Evolutionary conservation across 2,888 invertebrate species (phyloP), one percentile per base, ranked within the genome.

Genomic region (Amphipoea lucens): DNA sequence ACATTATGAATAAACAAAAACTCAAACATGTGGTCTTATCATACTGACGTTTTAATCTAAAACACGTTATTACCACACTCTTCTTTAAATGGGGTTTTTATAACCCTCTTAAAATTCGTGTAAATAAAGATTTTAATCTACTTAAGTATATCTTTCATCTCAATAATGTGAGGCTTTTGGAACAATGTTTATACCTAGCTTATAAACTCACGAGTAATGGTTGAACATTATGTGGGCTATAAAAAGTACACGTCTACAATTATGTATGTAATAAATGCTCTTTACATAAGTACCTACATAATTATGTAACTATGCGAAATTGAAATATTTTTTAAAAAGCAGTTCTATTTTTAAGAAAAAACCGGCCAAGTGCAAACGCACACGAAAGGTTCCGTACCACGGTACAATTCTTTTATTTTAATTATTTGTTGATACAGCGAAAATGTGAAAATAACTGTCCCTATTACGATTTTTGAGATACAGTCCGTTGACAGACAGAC

Each of bases 201-300:
- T 60, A 85, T 85, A 85, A 82, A 82, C 72, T 73, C 57, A 66
- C 12, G 51, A 76, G 48, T 86, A 78, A 80, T 75, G 86, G 77
- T 62, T 40, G 12, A 76, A 67, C 36, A 83, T 87, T 78, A 86
- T 78, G 83, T 77, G 65, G 40, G 63, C 76, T 77, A 42, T 86
- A 88, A 86, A 86, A 87, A 76, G 68, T 78, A 79, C 75, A 77
- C 23, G 29, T 79, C 69, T 73, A 76, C 68, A 86, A 84, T 83
- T 77, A 80, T n/a, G 63, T 48, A 29, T 20, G 74, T 74, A 40
- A 51, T 60, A 78, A 83, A 70, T 60, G 84, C 66, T 29, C 14
- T 20, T 82, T 62, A 82, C 7, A 14, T 60, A 67, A 17, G n/a
- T 57, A n/a, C 40, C 17, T 48, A 36, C 60, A 36, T 66, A n/a